Conservation (phyloP, 1,140 invertebrate genomes). For the Hyles vespertilio region DNA sequence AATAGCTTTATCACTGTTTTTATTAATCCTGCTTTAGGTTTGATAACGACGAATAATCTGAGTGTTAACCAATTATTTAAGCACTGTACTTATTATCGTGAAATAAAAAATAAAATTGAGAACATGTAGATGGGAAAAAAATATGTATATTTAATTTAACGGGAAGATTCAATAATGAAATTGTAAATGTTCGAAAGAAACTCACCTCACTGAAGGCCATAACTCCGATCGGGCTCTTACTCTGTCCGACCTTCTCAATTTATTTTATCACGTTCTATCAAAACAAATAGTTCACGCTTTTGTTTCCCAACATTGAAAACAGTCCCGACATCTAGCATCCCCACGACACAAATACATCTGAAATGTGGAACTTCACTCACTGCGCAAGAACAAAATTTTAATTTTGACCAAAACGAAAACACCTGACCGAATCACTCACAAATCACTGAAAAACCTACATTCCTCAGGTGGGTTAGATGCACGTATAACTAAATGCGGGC, state of each 20-base stretch:
- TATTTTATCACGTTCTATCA: conserved; percentile 71
- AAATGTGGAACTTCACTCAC: conserved; percentile 70
- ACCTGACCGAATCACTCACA: conserved; percentile 76
- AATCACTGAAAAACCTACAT: conserved; percentile 76
- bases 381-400: conserved; percentile 75
- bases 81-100: no score
- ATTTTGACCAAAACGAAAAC: conserved; percentile 72
- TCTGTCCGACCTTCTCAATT: conserved; percentile 65
- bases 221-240: conserved; percentile 63
- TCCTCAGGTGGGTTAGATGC: conserved; percentile 75
- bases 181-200: conserved; percentile 18
- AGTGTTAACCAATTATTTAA: no score
- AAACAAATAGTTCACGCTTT: conserved; percentile 76
- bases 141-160: background rate
- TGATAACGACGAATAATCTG: no score
- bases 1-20: background rate
- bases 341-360: conserved; percentile 72
- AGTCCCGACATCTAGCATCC: conserved; percentile 72
- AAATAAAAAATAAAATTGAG: no score
- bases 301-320: conserved; percentile 74
- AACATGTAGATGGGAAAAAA: background rate
- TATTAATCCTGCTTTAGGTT: background rate
- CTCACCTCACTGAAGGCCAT: conserved; percentile 77
- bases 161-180: background rate
- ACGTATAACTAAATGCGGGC: conserved; percentile 46